A percentile compares a stretch with the other conserved stretches of the same genome.
Evolutionary conservation across 2,113 vertebrate species (phyloP).

Genomic region (Mirounga angustirostris): DNA sequence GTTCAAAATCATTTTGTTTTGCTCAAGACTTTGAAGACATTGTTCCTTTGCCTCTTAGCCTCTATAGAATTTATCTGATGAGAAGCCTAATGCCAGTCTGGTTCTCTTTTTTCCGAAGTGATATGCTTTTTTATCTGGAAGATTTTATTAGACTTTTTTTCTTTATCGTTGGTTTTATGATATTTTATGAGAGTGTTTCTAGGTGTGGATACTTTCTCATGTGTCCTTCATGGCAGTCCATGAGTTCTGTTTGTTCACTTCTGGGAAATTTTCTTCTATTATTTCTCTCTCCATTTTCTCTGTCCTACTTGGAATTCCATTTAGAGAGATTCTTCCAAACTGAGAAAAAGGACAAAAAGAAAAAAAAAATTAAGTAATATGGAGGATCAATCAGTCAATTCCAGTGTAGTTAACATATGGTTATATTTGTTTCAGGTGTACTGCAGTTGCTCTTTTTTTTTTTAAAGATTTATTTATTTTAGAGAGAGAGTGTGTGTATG

Average conservation of each 20-base stretch:
- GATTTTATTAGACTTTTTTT: background rate
- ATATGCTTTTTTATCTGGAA: background rate
- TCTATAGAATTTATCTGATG: background rate
- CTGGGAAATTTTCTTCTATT: background rate
- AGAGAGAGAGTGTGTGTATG: background rate
- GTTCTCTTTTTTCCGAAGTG: background rate
- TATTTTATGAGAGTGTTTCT: background rate
- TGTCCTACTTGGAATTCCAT: background rate
- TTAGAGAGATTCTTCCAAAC: background rate
- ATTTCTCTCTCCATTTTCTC: background rate
- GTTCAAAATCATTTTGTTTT: background rate
- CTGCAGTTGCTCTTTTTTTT: background rate
- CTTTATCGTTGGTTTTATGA: background rate
- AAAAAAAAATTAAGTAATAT: background rate
- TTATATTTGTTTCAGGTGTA: background rate
- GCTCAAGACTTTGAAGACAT: background rate
- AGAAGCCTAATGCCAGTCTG: background rate
- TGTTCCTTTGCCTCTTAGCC: background rate
- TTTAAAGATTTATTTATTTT: background rate
- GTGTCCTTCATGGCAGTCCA: background rate
- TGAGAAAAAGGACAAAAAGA: background rate
- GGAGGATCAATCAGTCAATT: background rate
- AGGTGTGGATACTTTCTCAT: background rate
- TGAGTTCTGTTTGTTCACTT: background rate
- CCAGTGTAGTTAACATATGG: background rate